These are phyloP conservation scores for Dynastes tityus DNA, from an alignment of 2,888 invertebrate species.

Conservation along the genomic window DNA sequence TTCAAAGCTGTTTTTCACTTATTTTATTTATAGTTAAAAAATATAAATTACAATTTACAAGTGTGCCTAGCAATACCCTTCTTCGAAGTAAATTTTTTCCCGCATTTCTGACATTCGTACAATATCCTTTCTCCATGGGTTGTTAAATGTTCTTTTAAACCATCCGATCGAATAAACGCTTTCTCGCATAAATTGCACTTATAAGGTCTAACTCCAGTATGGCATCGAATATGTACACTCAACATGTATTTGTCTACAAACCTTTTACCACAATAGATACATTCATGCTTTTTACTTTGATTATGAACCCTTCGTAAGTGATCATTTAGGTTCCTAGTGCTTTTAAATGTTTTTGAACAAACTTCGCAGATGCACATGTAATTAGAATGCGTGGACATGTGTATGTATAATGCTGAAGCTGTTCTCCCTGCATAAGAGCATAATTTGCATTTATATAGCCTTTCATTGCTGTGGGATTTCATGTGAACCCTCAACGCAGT, in stretches of 20 bases:
- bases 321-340: constrained; percentile 62
- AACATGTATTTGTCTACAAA: constrained; percentile 64
- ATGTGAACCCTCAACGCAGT: constrained; percentile 61
- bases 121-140: constrained; percentile 60
- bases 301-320: constrained; percentile 62
- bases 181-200: constrained; percentile 62
- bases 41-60: constrained; percentile 53
- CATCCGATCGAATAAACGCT: constrained; percentile 63
- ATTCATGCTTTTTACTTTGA: constrained; percentile 62
- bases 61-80: constrained; percentile 61
- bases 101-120: constrained; percentile 61
- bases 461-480: constrained; percentile 62
- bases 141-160: constrained; percentile 62
- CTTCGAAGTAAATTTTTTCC: constrained; percentile 62
- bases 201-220: constrained; percentile 64
- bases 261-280: constrained; percentile 62
- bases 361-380: constrained; percentile 63
- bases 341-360: constrained; percentile 64
- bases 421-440: constrained; percentile 63
- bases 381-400: constrained; percentile 63
- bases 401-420: constrained; percentile 64
- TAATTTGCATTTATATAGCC: constrained; percentile 61
- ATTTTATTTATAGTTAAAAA: not conserved
- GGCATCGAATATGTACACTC: constrained; percentile 61
- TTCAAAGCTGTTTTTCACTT: too few relatives aligned